Base-by-base conservation (phyloP, 2,888 invertebrate species). In the Chrysolina oricalcia region DNA sequence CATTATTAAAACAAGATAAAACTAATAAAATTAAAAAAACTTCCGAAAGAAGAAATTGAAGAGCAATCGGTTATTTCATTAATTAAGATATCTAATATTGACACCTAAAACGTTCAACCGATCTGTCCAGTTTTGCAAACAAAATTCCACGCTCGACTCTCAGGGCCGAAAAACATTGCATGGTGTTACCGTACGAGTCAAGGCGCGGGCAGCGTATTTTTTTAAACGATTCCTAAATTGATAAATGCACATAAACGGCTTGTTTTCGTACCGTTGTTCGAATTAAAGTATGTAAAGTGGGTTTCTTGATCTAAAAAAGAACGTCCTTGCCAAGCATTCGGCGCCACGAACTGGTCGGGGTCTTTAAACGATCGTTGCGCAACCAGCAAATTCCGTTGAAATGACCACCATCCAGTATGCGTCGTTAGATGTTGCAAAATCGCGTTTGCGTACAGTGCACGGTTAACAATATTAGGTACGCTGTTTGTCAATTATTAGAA, bases 241-340 rank as follows among this genome's bases (percentile, higher is more conserved):
- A 23, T 27, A 8, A 59, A 59, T 59, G 59, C 35, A n/a, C 35
- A 59, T 59, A 59, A 27, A 59, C 15, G n/a, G n/a, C 59, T 35
- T n/a, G 59, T 59, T 59, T 59, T 23, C 35, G 1, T 59, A 27
- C 35, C 15, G 13, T 46, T 46, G 35, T 35, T 35, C 35, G 21
- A 21, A 21, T 56, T 21, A 68, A 68, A 53, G 68, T 53, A 56
- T 53, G 68, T 41, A 53, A 68, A 53, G 68, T 68, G 41, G 68
- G 68, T 40, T 19, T 68, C 48, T 40, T 68, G 53, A 53, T 68
- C 68, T 68, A 68, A 53, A 68, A 68, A 67, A 46, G 59, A 68
- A 53, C 68, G 68, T 68, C 68, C 68, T 68, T 68, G 68, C 40
- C 17, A 35, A 19, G 53, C 68, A 53, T 68, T 68, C 21, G 68